phyloP scores from a whole-genome alignment of 2,888 invertebrate genomes.

The Tricholauxania praeusta region DNA sequence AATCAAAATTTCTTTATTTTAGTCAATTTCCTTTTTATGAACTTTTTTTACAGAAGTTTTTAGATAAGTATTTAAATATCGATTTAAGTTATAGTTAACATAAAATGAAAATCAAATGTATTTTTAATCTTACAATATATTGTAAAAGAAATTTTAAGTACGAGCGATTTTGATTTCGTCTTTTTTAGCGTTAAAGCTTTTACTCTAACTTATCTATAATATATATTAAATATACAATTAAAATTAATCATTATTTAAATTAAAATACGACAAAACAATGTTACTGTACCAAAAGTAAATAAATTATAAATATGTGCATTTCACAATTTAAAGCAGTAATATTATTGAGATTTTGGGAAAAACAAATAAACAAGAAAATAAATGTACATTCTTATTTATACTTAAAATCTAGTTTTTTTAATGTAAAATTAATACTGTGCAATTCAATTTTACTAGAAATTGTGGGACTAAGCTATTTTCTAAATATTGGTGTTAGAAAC shows the following conservation, averaged over 20 bases:
- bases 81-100: neutral
- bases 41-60: neutral
- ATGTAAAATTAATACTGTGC: too few species aligned
- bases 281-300: slow-evolving; percentile 6
- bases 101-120: neutral
- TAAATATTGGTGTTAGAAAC: too few species aligned
- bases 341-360: neutral
- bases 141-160: neutral
- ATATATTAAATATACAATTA: slow-evolving; percentile 9
- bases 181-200: neutral
- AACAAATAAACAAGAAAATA: slow-evolving; percentile 42
- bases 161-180: neutral
- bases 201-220: neutral
- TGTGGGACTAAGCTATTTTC: too few species aligned
- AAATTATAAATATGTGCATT: neutral
- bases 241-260: slow-evolving; percentile 1
- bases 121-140: too few species aligned
- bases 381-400: slow-evolving; percentile 50
- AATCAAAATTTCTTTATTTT: slow-evolving; percentile 15
- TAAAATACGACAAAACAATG: neutral
- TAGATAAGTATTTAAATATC: neutral
- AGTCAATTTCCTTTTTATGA: neutral
- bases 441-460: too few species aligned
- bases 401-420: slow-evolving; percentile 7
- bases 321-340: slow-evolving; percentile 8